Base-by-base conservation (phyloP, 2,797 vertebrate species). In the Geotrypetes seraphini region DNA sequence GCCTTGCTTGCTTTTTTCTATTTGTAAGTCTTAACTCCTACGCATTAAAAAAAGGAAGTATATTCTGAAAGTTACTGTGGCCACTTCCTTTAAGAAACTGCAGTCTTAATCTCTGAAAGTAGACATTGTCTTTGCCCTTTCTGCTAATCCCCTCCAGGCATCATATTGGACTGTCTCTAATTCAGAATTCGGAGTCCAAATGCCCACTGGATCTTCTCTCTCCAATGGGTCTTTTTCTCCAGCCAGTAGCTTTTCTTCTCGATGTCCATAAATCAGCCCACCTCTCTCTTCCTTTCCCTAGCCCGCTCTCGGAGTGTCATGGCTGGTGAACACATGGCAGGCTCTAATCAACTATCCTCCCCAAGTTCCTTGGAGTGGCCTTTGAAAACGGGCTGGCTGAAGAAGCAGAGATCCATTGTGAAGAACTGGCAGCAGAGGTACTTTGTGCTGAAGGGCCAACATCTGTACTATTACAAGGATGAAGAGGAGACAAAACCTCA, bases 351-450 rank as follows among this genome's bases (percentile, higher is more conserved):
- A 1, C 45, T 66, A 0, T 54, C 75, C 0, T 66, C 66, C 24
- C 49, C 66, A 46, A 74, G 50, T 47, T 60, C 76, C 0, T 74
- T 83, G 66, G 90, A 96, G 55, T 80, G 84, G 44, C 89, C 92
- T 0, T 66, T 91, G 47, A 96, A 92, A 67, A 71, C 85, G 1
- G 95, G 95, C 38, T 97, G 94, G 92, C 71, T 97, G 48, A 92
- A 90, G 63, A 97, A 95, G 60, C 91, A 97, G 64, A 77, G 90
- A 46, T 88, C 89, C 36, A 78, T 98, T 3, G 89, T 97, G 20
- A 95, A 91, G 70, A 96, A 94, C 73, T 98, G 95, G 95, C 91
- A 97, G 57, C 83, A 88, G 20, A 70, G 85, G 5, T 98, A 86
- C 72, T 96, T 97, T 16, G 88, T 93, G 44, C 67, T 98, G 16